These are phyloP conservation scores for Rhea americana DNA, from an alignment of 2,113 vertebrate genomes.

Conservation along the genomic window DNA sequence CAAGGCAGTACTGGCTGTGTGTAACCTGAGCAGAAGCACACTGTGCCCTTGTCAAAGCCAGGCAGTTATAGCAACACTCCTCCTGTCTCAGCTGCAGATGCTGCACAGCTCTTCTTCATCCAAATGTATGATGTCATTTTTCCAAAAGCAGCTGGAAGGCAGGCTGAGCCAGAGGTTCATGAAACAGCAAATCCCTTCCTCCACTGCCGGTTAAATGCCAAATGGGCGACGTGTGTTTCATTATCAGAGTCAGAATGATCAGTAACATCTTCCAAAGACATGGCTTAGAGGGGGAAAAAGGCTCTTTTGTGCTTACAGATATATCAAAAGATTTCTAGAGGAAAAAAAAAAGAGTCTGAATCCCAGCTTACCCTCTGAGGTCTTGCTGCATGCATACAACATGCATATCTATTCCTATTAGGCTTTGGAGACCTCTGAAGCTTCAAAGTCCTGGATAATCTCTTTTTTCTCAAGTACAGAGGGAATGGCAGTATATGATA, in stretches of 20 bases:
- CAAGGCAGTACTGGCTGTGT: not conserved
- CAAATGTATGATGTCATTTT: not conserved
- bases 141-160: not conserved
- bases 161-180: conserved; percentile 28
- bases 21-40: not conserved
- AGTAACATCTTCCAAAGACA: not conserved
- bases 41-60: not conserved
- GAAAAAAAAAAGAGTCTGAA: not conserved
- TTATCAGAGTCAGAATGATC: not conserved
- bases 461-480: not conserved
- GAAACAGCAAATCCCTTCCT: not conserved
- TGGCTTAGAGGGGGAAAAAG: not conserved
- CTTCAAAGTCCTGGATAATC: not conserved
- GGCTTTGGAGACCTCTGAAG: not conserved
- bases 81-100: not conserved
- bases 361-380: not conserved
- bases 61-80: not conserved
- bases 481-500: not conserved
- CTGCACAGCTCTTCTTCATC: not conserved
- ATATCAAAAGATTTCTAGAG: not conserved
- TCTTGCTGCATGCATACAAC: not conserved
- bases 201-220: not conserved
- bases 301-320: not conserved
- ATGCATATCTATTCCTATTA: not conserved
- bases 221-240: not conserved